Base-by-base conservation (phyloP, 2,888 invertebrate species). In the Marasmarcha lunaedactyla region DNA sequence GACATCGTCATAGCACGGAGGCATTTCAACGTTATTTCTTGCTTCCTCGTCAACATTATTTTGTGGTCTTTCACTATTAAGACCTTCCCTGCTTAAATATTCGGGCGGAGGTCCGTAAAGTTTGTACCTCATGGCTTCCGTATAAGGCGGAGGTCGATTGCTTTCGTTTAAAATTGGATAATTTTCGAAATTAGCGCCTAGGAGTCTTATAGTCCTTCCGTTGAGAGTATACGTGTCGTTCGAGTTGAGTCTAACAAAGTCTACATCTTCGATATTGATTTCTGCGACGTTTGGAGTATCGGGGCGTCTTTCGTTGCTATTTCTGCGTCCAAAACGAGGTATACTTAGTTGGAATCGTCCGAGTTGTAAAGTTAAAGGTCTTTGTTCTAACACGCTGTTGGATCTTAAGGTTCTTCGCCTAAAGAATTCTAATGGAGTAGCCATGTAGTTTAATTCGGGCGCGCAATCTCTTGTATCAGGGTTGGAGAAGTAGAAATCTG, bases 71-170 rank as follows among this genome's bases (percentile, higher is more conserved):
- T 41, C 43, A 13, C 44, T 40, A 15, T 71, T 60, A 0, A 77
- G 42, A 0, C 55, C 59, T 10, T 76, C 77, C 0, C 74, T 47
- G 14, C 72, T 70, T 0, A 73, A 35, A 42, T 77, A 76, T 2
- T 72, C 70, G 0, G 85, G 85, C 0, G 85, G 85, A 0, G 85
- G 85, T 0, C 85, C 85, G 33, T 66, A 70, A 2, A 63, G 45
- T 27, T 81, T 81, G 40, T 71, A 70, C 1, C 81, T 50, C 55
- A 78, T 65, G 0, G 74, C 72, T 35, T 83, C 81, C 0, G 63
- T 71, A 37, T 83, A 83, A 0, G 81, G 72, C 0, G 84, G 84
- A 0, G 81, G 83, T 1, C 70, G 44, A 0, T 42, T 45, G 2
- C 51, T 52, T 15, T 55, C 57, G 0, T 55, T 50, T 2, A 62